Conservation (phyloP, 2,888 invertebrate genomes). For the Chrysodeixis includens region DNA sequence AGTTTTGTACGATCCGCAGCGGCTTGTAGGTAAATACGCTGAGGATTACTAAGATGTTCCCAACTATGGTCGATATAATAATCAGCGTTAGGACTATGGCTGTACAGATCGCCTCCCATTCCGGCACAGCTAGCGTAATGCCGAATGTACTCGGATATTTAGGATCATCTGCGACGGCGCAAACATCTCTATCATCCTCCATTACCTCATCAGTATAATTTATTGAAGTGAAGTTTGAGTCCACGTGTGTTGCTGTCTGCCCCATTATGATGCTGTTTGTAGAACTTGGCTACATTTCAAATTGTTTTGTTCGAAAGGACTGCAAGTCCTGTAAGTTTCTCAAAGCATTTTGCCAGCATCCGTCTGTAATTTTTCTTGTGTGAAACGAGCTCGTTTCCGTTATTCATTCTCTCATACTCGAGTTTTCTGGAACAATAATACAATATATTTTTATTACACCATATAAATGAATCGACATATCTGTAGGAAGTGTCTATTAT, state of each 20-base stretch:
- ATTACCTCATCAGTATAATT: conserved; percentile 77
- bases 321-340: conserved; percentile 58
- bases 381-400: conserved; percentile 62
- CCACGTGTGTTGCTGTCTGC: conserved; percentile 76
- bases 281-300: conserved; percentile 75
- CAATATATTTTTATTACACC: conserved; percentile 56
- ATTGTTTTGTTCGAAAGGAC: conserved; percentile 65
- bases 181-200: conserved; percentile 81
- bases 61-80: conserved; percentile 96
- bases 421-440: conserved; percentile 79
- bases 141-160: conserved; percentile 92
- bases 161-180: conserved; percentile 82
- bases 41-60: conserved; percentile 97
- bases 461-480: conserved; percentile 51
- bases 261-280: conserved; percentile 73
- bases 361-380: conserved; percentile 66
- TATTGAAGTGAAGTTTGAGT: conserved; percentile 72
- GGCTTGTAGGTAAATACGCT: conserved; percentile 99
- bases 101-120: conserved; percentile 95
- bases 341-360: conserved; percentile 61
- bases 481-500: conserved; percentile 1
- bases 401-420: conserved; percentile 70
- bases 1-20: conserved; percentile 97
- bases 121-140: conserved; percentile 93
- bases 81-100: conserved; percentile 95